Conservation (phyloP, 2,797 vertebrate species). For the Phoxinus dragarum region DNA sequence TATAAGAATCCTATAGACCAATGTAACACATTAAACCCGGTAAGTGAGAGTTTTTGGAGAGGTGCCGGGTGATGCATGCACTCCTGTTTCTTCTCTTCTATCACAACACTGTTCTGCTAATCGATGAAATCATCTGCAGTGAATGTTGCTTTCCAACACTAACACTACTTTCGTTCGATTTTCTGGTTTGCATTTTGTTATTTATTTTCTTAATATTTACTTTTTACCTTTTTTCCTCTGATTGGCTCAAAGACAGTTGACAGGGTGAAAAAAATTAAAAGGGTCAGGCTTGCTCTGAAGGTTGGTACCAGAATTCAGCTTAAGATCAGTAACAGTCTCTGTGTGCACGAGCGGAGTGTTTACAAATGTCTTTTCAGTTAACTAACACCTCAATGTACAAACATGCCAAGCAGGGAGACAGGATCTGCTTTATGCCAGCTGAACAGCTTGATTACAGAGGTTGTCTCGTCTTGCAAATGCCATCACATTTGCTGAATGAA, state of each 20-base stretch:
- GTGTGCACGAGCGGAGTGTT: slow-evolving; percentile 83
- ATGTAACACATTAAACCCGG: slow-evolving; percentile 98
- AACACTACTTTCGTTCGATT: slow-evolving; percentile 82
- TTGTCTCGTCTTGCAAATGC: not conserved
- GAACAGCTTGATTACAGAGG: not conserved
- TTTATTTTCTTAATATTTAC: slow-evolving; percentile 74
- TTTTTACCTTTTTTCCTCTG: slow-evolving; percentile 85
- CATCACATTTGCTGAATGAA: not conserved
- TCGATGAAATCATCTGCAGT: slow-evolving; percentile 86
- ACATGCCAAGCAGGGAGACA: slow-evolving; percentile 9
- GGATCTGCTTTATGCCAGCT: not conserved
- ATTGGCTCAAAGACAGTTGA: slow-evolving; percentile 98
- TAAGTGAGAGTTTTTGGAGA: slow-evolving; percentile 76
- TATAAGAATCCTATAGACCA: slow-evolving; percentile 99
- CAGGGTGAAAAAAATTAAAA: slow-evolving; percentile 99
- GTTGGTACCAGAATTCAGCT: slow-evolving; percentile 96
- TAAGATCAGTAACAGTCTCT: slow-evolving; percentile 81
- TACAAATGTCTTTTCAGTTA: slow-evolving; percentile 87
- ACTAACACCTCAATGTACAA: slow-evolving; percentile 66
- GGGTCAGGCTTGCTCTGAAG: slow-evolving; percentile 99
- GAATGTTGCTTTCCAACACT: slow-evolving; percentile 90
- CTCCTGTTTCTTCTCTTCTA: slow-evolving; percentile 53
- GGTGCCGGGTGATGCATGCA: slow-evolving; percentile 46
- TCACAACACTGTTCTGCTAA: slow-evolving; percentile 78
- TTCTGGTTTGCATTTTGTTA: slow-evolving; percentile 92